Percentiles rank a stretch among this genome's conserved stretches.
phyloP scores from a whole-genome alignment of 2,888 invertebrate genomes.

The Euspilapteryx auroguttella region DNA sequence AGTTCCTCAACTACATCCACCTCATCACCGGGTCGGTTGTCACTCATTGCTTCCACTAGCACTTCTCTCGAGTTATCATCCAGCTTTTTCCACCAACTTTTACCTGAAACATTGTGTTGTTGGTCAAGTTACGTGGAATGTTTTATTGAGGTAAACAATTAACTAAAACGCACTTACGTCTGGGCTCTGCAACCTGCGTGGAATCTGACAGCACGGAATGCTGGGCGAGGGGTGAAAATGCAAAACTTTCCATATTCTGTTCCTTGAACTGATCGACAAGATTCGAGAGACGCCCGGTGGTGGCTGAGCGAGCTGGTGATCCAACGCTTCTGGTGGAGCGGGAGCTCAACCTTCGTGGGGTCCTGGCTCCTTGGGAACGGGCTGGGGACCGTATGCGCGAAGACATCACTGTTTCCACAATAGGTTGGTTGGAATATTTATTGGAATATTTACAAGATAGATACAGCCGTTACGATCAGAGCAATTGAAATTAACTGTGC shows the following conservation, averaged over 20 bases:
- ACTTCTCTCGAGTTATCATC: conserved; percentile 29
- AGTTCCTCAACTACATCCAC: conserved; percentile 24
- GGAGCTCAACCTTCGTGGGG: conserved; percentile 17
- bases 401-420: too few relatives aligned
- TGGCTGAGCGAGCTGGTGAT: conserved; percentile 23
- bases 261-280: conserved; percentile 19
- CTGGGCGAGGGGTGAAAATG: conserved; percentile 22
- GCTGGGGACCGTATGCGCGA: conserved; percentile 29
- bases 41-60: conserved; percentile 23
- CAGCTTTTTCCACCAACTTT: conserved; percentile 44
- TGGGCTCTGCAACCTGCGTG: conserved; percentile 33
- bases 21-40: conserved; percentile 14
- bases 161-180: conserved; percentile 26
- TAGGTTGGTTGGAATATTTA: too few relatives aligned
- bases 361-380: conserved; percentile 20
- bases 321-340: conserved; percentile 24
- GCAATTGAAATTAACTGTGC: too few relatives aligned
- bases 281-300: conserved; percentile 21
- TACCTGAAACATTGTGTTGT: conserved; percentile 15
- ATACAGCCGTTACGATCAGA: too few relatives aligned
- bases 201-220: conserved; percentile 30
- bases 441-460: too few relatives aligned
- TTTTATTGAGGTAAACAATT: background rate
- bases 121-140: background rate
- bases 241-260: conserved; percentile 18